Conservation (phyloP, 1,140 invertebrate species). For the Scaptomyza graminum region DNA sequence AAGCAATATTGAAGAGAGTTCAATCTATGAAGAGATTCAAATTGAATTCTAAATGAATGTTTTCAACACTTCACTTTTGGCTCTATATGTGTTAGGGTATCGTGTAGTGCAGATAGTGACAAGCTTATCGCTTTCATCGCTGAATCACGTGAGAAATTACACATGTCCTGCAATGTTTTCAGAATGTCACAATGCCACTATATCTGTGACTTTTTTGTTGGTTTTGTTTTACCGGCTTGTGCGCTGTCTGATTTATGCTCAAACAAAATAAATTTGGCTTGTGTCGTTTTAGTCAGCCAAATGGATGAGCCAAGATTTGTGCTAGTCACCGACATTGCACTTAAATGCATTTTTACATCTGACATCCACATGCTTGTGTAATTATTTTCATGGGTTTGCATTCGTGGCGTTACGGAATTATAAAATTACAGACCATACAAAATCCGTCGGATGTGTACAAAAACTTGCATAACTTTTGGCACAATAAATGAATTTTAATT, state of each 20-base stretch:
- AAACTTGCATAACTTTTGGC: slow-evolving; percentile 51
- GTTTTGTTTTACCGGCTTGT: slow-evolving; percentile 41
- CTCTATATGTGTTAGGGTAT: slow-evolving; percentile 2
- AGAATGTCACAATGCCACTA: slow-evolving; percentile 39
- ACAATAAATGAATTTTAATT: slow-evolving; percentile 57
- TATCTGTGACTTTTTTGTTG: slow-evolving; percentile 46
- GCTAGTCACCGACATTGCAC: slow-evolving; percentile 49
- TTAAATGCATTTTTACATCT: slow-evolving; percentile 59
- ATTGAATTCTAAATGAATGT: no score
- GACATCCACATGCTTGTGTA: slow-evolving; percentile 44
- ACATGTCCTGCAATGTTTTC: slow-evolving; percentile 72
- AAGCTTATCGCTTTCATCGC: slow-evolving; percentile 20
- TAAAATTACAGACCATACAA: slow-evolving; percentile 53
- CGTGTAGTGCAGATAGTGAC: not conserved
- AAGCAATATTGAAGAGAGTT: no score
- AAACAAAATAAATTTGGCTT: slow-evolving; percentile 65
- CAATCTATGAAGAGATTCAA: no score
- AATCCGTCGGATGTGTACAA: slow-evolving; percentile 34
- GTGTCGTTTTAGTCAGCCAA: slow-evolving; percentile 52
- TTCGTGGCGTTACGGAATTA: slow-evolving; percentile 52
- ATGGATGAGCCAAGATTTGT: slow-evolving; percentile 74
- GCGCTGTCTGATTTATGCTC: slow-evolving; percentile 62
- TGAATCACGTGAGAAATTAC: slow-evolving; percentile 76
- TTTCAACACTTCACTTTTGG: no score
- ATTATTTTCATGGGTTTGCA: slow-evolving; percentile 67